Percentiles rank a stretch among this genome's conserved stretches.
Evolutionary conservation across 1,140 invertebrate species (phyloP).

Genomic region (Caenorhabditis brenneri): DNA sequence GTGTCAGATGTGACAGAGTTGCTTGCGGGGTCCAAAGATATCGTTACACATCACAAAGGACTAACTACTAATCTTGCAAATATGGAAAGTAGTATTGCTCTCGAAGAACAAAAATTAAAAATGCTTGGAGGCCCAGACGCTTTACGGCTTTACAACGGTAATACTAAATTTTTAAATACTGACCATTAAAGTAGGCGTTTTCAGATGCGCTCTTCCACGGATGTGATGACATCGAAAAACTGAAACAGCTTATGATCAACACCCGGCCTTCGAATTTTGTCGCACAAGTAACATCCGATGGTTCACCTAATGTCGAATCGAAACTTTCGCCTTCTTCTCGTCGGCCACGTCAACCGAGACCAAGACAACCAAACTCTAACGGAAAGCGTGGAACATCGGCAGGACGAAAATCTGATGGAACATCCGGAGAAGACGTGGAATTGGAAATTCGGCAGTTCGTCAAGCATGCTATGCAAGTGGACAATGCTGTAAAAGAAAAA

Average conservation of each 20-base stretch:
- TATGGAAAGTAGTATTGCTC: not conserved
- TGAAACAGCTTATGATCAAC: not conserved
- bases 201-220: not conserved
- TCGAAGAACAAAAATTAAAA: not conserved
- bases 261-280: not conserved
- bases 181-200: not conserved
- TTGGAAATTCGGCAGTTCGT: slow-evolving; percentile 10
- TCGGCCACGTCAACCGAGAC: not conserved
- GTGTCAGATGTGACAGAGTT: not conserved
- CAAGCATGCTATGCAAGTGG: not conserved
- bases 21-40: not conserved
- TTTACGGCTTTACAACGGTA: not conserved
- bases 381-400: not conserved
- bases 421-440: slow-evolving; percentile 4
- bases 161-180: not conserved
- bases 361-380: not conserved
- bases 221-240: not conserved
- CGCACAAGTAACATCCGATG: not conserved
- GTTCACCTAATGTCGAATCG: not conserved
- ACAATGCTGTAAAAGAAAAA: slow-evolving; percentile 9
- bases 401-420: not conserved
- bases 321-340: slow-evolving; percentile 1
- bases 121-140: not conserved
- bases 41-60: slow-evolving; percentile 10
- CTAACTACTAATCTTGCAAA: not conserved